Base-by-base conservation (phyloP, 2,113 vertebrate genomes). In the Epinephelus moara region DNA sequence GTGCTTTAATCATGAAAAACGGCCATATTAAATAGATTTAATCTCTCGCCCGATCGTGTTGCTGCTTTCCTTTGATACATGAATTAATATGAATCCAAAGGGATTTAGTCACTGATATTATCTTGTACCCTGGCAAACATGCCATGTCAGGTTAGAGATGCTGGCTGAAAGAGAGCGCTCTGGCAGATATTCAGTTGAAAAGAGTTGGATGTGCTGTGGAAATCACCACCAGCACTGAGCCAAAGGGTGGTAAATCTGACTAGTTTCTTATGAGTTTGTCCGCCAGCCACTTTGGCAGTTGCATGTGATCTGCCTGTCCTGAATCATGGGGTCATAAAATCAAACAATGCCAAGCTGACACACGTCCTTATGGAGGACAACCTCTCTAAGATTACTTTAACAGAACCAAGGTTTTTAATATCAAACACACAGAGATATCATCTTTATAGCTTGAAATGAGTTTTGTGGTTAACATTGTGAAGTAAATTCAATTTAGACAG, bases 81-180 rank as follows among this genome's bases (percentile, higher is more conserved):
- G 4, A 80, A 25, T 75, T 57, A 68, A 78, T 57, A 18, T 30
- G 49, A 81, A 68, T 74, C 49, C 14, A 17, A 45, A 47, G 33
- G 53, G 59, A 71, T 76, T 60, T 17, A 25, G 45, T n/a, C 59
- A 23, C 33, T 25, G 30, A 59, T 52, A 52, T 64, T 72, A 49
- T 80, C 49, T 71, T 50, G 25, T 13, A 18, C 10, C 63, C 27
- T 57, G 42, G 18, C 62, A 72, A 55, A 64, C 52, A 33, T 50
- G 71, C 69, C 70, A 23, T 47, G 13, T 83, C 68, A 81, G 64
- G 69, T 23, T 49, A n/a, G 21, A 66, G n/a, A 40, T 37, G 52
- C 23, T 63, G 67, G 71, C 30, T 30, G 2, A 33, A 57, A 45
- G 4, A 5, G 23, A 37, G 11, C 30, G 9, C 19, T 23, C 33